Base-by-base conservation (phyloP, 2,797 vertebrate genomes). In the Selene dorsalis region DNA sequence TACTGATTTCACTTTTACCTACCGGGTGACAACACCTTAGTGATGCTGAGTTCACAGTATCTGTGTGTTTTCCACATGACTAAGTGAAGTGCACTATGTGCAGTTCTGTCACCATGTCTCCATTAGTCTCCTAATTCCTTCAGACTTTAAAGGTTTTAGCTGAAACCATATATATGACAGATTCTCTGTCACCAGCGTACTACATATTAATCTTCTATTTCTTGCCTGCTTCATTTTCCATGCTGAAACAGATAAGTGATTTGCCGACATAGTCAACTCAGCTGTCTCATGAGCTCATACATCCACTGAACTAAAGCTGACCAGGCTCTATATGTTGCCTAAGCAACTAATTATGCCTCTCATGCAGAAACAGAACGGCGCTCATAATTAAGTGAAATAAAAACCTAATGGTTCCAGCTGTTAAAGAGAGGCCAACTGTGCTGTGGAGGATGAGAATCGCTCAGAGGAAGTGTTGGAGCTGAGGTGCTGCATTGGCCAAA, bases 361-460 rank as follows among this genome's bases (percentile, higher is more conserved):
- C 76, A 70, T 48, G 83, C 84, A 76, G 72, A 62, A 76, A 72
- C 59, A 68, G 73, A 78, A 75, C 35, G 12, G 48, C 24, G 26
- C 76, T 84, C 75, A 82, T 79, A 90, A 88, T 86, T 72, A 88
- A 80, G 84, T 68, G 50, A 84, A 84, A 85, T 86, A 84, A 92
- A 92, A 88, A 82, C 57, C 68, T 90, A 92, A 88, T 87, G 89
- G 76, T 69, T 86, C 63, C 74, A 69, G 87, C 82, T 90, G 83
- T 83, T 85, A 65, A 69, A 82, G 60, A 88, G 81, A 47, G 69
- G 82, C 80, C 79, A 79, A 83, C 83, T 77, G 85, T 55, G 77
- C 77, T 80, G 66, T 38, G 57, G 65, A 57, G 84, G 62, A 82
- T 79, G 84, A 82, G 74, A 68, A 71, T 73, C 73, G 58, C 79